Evolutionary conservation across 2,113 vertebrate species (phyloP).

Genomic region (Anthoscopus minutus): DNA sequence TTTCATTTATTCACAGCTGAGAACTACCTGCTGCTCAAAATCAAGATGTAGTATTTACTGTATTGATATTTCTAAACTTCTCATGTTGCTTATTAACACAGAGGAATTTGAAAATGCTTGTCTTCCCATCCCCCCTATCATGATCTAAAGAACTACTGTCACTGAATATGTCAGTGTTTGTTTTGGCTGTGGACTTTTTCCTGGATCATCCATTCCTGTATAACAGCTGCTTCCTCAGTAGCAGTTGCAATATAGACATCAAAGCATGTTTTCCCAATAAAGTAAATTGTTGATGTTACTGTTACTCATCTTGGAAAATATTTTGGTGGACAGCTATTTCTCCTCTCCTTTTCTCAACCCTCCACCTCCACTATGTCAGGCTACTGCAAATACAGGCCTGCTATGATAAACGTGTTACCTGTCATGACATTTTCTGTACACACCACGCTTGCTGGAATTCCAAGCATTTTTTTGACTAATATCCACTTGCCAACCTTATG

Average conservation of each 20-base stretch:
- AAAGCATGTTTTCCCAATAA: conserved; percentile 7
- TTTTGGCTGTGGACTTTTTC: conserved; percentile 23
- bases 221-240: conserved; percentile 35
- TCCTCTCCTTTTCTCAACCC: background rate
- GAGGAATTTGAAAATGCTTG: background rate
- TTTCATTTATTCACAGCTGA: background rate
- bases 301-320: background rate
- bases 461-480: background rate
- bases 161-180: background rate
- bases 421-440: background rate
- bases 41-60: background rate
- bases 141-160: background rate
- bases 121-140: background rate
- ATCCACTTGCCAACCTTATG: background rate
- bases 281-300: background rate
- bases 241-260: background rate
- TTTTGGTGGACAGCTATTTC: background rate
- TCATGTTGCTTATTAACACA: background rate
- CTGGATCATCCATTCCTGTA: background rate
- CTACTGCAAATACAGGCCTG: background rate
- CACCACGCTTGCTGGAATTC: background rate
- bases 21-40: background rate
- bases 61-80: background rate
- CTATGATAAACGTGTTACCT: background rate
- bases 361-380: background rate